Evolutionary conservation across 92 coral and sea anemone genomes (phyloP), one percentile per base, ranked within the genome.

Genomic region (Meandrina meandrites): DNA sequence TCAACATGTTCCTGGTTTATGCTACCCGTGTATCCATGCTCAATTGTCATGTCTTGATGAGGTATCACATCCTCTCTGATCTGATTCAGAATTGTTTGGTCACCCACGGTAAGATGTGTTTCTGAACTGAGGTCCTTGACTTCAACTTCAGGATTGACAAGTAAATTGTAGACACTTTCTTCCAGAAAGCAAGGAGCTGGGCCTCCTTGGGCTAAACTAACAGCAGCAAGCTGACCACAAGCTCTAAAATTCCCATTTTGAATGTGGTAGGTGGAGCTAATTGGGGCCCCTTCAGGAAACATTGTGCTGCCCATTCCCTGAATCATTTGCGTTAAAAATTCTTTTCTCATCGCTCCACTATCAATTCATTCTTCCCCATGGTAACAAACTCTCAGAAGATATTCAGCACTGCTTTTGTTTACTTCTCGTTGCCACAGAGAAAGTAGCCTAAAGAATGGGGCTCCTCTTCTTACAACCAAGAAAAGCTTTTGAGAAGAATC

Each of bases 141-240:
- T 48, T 80, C 75, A 4, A 90, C 81, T 45, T 90, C 54, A 50
- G 90, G 76, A 66, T 90, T 76, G 35, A 83, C 81, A 80, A 93
- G 24, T 45, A 86, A 7, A 31, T 82, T 54, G 66, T 71, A 94
- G 12, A 87, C 93, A 84, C 91, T 74, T 40, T 86, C 83, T 70
- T 88, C 87, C 21, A 94, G 71, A 58, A 89, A 88, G 78, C 87
- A 73, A 5, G 93, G 93, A 9, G 93, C 57, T 60, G 94, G 93
- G 8, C 93, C 94, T 21, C 92, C 93, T 69, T 91, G 90, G 37
- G 85, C 90, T 17, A 94, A 62, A 64, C 90, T 83, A 32, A 88
- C 80, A 37, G 96, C 96, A 32, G 91, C 86, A 70, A 93, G 72
- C 62, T 91, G 84, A 21, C 96, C 96, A 86, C 94, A 88, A 60